Evolutionary conservation across 2,888 invertebrate genomes (phyloP), one percentile per base, ranked within the genome.

Genomic region (Orthosia cruda): DNA sequence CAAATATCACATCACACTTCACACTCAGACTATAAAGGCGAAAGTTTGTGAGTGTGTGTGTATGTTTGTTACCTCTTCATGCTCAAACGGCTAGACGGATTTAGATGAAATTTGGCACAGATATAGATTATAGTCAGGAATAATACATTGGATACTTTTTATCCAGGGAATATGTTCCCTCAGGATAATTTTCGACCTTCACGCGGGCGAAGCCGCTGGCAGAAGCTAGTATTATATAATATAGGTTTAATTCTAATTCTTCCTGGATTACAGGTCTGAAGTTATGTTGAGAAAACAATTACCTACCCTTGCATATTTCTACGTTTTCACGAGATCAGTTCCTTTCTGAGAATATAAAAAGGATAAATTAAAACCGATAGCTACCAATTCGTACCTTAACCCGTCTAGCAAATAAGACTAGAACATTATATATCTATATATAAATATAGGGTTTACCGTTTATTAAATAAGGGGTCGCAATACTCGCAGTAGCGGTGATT

Each of bases 381-480:
- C 20, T 16, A 54, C 0, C 20, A 54, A 65, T 59, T 59, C 45
- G 11, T 26, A 61, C 11, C 18, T 50, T 65, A 70, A 66, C 40
- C 45, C 40, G n/a, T 73, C n/a, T 57, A 62, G 15, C 49, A 55
- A 26, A 45, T 52, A 62, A 69, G 47, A 70, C 73, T 45, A 72
- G 54, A 66, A 74, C 20, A 61, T 74, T 47, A 73, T 64, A 80
- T 65, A 68, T 47, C 64, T 63, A 26, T 68, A 80, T 57, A 68
- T 54, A 59, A 61, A 77, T 77, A 84, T 71, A 79, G n/a, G 54
- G 73, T 76, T 74, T 70, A 74, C n/a, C 62, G 66, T 75, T 83
- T 85, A 87, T 87, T 81, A 87, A 85, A 87, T 83, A 85, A 74
- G 65, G 77, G 81, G 50, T 81, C 76, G 72, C 62, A 57, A 55